phyloP scores from a whole-genome alignment of 2,113 vertebrate genomes.

The Neolamprologus hecqui region DNA sequence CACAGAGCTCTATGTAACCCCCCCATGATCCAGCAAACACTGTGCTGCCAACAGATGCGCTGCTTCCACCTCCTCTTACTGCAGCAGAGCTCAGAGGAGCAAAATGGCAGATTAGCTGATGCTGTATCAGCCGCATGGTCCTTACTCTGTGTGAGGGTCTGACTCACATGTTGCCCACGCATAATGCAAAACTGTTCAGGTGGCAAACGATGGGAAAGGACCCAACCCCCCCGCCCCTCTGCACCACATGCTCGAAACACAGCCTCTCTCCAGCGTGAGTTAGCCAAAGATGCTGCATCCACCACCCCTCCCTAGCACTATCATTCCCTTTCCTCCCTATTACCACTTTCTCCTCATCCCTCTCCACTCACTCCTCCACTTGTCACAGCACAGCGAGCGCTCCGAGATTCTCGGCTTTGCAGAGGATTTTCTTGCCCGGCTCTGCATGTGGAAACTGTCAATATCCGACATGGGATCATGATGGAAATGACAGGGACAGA shows the following conservation, averaged over 20 bases:
- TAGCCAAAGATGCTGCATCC: slow-evolving; percentile 32
- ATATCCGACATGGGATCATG: background rate
- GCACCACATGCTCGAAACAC: background rate
- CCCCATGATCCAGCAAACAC: background rate
- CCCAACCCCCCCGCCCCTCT: background rate
- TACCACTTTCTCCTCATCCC: background rate
- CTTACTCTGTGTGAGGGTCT: background rate
- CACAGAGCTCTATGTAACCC: background rate
- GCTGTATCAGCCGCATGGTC: background rate
- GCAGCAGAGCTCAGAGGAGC: background rate
- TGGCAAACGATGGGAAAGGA: slow-evolving; percentile 4
- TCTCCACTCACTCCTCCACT: background rate
- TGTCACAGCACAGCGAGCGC: background rate
- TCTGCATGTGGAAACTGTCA: background rate
- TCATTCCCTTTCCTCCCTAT: background rate
- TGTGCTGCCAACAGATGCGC: background rate
- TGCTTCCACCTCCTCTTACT: slow-evolving; percentile 9
- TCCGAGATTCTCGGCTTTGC: background rate
- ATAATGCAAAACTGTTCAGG: slow-evolving; percentile 42
- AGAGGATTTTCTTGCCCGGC: background rate
- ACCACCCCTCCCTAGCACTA: background rate
- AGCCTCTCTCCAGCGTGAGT: background rate
- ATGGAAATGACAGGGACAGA: background rate
- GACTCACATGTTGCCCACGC: slow-evolving; percentile 19
- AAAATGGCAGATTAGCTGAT: background rate